Evolutionary conservation across 1,140 invertebrate genomes (phyloP), one percentile per base, ranked within the genome.

Genomic region (Dysdera silvatica): DNA sequence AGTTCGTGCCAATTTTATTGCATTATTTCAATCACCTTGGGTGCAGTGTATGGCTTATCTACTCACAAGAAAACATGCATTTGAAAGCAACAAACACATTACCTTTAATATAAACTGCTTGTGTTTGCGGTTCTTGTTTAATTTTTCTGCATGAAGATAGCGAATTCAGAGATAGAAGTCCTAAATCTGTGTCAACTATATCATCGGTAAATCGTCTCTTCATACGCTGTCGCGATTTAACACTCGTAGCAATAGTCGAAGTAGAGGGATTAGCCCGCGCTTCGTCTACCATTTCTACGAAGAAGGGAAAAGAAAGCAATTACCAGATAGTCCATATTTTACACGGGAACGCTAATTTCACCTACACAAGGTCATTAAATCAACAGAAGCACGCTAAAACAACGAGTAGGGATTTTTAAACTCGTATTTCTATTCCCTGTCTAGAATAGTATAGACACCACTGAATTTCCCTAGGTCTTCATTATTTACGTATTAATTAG

Each of bases 121-220:
- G 23, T 48, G 7, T 23, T 48, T 20, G 47, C n/a, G n/a, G n/a
- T n/a, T n/a, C n/a, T n/a, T n/a, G n/a, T n/a, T n/a, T n/a, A n/a
- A 16, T 48, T 48, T 16, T 48, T 48, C 18, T 18, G 7, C 16
- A 6, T 28, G 28, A 18, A 8, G 16, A 48, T 28, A 7, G 18
- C 47, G 32, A 32, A 26, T 60, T 43, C 6, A 60, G 28, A 24
- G 28, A 23, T 8, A 60, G 43, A 20, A 55, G 18, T 10, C 49
- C 49, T 10, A 48, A 20, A 59, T 65, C 49, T 31, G 51, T 54
- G 23, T 60, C 54, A 16, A 60, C 63, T n/a, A 60, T 48, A 40
- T 67, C 65, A 62, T 67, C 66, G n/a, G 55, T 59, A 20, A 54
- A 51, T 6, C 61, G 37, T 12, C 61, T 23, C 35, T 67, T 67